Conservation (phyloP, 2,888 invertebrate species). For the Acleris sparsana region DNA sequence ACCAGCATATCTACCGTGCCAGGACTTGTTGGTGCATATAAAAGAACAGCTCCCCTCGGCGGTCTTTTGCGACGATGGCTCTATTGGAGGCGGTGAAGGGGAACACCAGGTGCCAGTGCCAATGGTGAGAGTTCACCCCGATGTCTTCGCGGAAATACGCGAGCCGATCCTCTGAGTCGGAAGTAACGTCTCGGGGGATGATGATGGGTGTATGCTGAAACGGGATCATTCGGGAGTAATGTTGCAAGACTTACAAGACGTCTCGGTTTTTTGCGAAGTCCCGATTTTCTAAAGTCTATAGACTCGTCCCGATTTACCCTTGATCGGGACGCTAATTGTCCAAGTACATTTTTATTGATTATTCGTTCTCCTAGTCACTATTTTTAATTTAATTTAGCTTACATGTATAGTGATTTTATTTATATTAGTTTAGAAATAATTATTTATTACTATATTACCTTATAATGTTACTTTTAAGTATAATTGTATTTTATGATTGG, state of each 20-base stretch:
- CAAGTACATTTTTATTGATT: too few species aligned
- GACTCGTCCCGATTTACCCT: too few species aligned
- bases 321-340: too few species aligned
- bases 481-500: too few species aligned
- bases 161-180: constrained; percentile 89
- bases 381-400: too few species aligned
- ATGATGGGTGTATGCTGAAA: constrained; percentile 85
- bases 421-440: too few species aligned
- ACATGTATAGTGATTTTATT: too few species aligned
- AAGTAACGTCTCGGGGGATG: constrained; percentile 90
- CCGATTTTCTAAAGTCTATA: too few species aligned
- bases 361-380: too few species aligned
- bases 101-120: constrained; percentile 93
- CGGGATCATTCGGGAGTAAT: neutral
- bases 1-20: constrained; percentile 59
- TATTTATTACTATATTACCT: too few species aligned
- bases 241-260: too few species aligned
- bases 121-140: constrained; percentile 91
- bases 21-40: constrained; percentile 88
- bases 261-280: constrained; percentile 26
- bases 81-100: constrained; percentile 83
- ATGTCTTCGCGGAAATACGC: constrained; percentile 93
- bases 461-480: too few species aligned
- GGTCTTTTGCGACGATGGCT: constrained; percentile 88
- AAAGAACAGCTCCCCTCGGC: constrained; percentile 91